Base-by-base conservation (phyloP, 2,113 vertebrate genomes). In the Nothoprocta pentlandii region DNA sequence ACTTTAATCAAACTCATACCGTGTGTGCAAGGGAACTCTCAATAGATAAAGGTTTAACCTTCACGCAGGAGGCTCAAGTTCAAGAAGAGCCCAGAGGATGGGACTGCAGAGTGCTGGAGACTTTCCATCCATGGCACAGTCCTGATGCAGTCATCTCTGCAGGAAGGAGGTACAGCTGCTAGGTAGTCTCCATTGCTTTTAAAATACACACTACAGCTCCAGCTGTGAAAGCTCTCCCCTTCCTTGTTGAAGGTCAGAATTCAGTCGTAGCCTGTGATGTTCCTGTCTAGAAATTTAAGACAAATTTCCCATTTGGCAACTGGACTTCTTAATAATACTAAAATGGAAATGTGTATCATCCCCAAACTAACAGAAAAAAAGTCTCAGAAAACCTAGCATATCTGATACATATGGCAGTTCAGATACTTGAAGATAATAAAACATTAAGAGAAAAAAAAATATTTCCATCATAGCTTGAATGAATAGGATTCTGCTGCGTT, bases 1-100 rank as follows among this genome's bases (percentile, higher is more conserved):
- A 67, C 68, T 96, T 96, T n/a, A 85, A 93, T 91, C 61, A 44
- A 74, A n/a, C 70, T 67, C 32, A 47, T 19, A 13, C 15, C 70
- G 23, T 34, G 41, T 3, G 32, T 74, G 26, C 23, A 78, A 78
- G 21, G 53, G 41, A 88, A 32, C 16, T 80, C 32, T 8, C 7
- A 62, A 25, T 12, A 68, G 64, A 20, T 39, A 17, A 25, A 79
- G 34, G 26, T 21, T 26, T 30, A 84, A 76, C 34, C 53, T 90
- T 80, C 51, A 22, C 8, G 68, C 47, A 78, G 69, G 83, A 92
- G 66, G 77, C 44, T 82, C 32, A 51, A 63, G 23, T 76, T 92
- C 28, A 59, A 62, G 70, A 66, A 39, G n/a, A 75, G 76, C 34
- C 9, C 30, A 58, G 22, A 54, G 58, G 75, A 61, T 0, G 3